Conservation (phyloP, 2,888 invertebrate genomes). For the Chesias legatella region DNA sequence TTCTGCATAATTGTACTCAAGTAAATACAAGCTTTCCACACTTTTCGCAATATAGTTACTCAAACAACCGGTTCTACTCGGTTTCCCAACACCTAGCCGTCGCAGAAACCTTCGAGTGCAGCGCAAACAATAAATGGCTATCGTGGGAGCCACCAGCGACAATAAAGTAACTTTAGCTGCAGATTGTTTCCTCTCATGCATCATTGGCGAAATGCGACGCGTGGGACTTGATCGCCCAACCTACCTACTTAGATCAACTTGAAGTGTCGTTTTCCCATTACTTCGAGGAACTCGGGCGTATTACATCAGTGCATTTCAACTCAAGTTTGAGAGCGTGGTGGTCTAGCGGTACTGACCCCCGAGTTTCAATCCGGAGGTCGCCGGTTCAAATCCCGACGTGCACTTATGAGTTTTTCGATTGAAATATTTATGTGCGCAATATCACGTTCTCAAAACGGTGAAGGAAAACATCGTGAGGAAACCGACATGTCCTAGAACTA, state of each 20-base stretch:
- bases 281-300: conserved; percentile 22
- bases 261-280: conserved; percentile 39
- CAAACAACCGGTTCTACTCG: conserved; percentile 67
- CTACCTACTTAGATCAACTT: conserved; percentile 24
- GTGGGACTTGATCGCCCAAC: conserved; percentile 7
- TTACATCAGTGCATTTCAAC: no score
- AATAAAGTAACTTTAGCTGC: conserved; percentile 50
- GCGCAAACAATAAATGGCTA: conserved; percentile 66
- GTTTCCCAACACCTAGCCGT: conserved; percentile 68
- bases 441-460: no score
- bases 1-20: conserved; percentile 42
- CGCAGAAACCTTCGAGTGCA: conserved; percentile 74
- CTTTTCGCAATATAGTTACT: conserved; percentile 74
- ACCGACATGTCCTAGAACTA: no score
- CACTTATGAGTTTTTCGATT: no score
- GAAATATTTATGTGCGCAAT: no score
- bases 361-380: no score
- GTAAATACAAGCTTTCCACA: conserved; percentile 60
- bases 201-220: conserved; percentile 57
- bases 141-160: conserved; percentile 67
- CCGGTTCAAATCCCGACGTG: no score
- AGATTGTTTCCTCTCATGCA: conserved; percentile 59
- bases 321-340: background rate
- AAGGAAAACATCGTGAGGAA: no score
- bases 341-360: no score